phyloP scores from a whole-genome alignment of 2,797 vertebrate species.

The Prunella strophiata region DNA sequence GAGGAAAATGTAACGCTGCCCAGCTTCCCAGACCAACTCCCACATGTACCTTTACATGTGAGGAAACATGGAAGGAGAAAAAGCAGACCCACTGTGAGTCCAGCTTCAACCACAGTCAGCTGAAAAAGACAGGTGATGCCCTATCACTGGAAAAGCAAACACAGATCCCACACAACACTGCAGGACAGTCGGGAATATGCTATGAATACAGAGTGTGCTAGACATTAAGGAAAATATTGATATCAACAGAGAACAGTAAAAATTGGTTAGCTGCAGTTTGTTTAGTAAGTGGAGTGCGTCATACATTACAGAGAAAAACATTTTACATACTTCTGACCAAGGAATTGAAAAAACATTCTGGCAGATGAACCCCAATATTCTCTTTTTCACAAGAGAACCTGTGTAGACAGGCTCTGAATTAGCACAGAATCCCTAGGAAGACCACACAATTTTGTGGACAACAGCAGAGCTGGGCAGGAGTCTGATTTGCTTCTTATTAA shows the following conservation, averaged over 20 bases:
- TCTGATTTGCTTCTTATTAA: neutral
- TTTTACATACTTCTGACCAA: neutral
- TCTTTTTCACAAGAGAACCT: neutral
- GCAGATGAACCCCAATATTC: neutral
- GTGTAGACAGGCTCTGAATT: neutral
- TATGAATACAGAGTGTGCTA: neutral
- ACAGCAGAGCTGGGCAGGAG: neutral
- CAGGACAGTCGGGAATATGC: fast-evolving
- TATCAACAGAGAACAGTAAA: neutral
- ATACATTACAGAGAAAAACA: neutral
- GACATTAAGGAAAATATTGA: neutral
- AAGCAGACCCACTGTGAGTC: neutral
- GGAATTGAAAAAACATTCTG: neutral
- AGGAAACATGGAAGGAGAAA: neutral
- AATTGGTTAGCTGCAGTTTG: neutral
- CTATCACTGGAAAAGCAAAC: neutral
- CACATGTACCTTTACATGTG: fast-evolving
- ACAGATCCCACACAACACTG: neutral
- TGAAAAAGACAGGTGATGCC: neutral
- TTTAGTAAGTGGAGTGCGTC: neutral
- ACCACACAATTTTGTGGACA: neutral
- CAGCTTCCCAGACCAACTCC: neutral
- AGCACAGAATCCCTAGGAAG: neutral
- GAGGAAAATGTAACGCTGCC: fast-evolving
- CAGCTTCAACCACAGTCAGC: neutral